Base-by-base conservation (phyloP, 2,797 vertebrate species). In the Pangasius macronema region DNA sequence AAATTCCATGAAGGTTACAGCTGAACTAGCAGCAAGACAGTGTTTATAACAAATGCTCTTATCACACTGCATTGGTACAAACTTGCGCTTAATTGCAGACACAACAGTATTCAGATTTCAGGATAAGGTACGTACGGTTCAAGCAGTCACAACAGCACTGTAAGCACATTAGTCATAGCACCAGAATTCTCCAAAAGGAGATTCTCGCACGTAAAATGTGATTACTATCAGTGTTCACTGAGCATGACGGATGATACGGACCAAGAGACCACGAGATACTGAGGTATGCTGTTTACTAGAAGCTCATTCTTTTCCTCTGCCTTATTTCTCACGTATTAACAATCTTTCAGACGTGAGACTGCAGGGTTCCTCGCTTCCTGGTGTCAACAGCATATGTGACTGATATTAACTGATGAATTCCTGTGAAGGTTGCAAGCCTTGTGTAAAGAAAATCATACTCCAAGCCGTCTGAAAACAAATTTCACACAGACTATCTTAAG, bases 381-480 rank as follows among this genome's bases (percentile, higher is more conserved):
- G 14, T 59, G 77, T 82, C 42, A 27, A 16, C 57, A 42, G 14
- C 36, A 16, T 42, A 27, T n/a, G 55, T 63, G 79, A 42, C 61
- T 30, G 18, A n/a, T 82, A 82, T 67, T 67, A 67, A 33, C 61
- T 67, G 27, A 83, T 49, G 59, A 65, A 65, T 67, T 36, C 57
- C n/a, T 63, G 22, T 16, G 22, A 39, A 33, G 22, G 20, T n/a
- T 33, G 18, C 18, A 73, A 73, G 22, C 1, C 24, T 73, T 1
- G 49, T 76, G 46, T 53, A 27, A 81, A 81, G 33, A 81, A 59
- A 59, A 39, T 46, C 8, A 49, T 30, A 82, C 59, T 63, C 75
- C 33, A 22, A 30, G 33, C 49, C 39, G 22, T n/a, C 33, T 86
- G 75, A 55, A 86, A 80, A 85, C 59, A 67, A 65, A 67, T 67